Base-by-base conservation (phyloP, 2,113 vertebrate genomes). In the Vidua macroura region DNA sequence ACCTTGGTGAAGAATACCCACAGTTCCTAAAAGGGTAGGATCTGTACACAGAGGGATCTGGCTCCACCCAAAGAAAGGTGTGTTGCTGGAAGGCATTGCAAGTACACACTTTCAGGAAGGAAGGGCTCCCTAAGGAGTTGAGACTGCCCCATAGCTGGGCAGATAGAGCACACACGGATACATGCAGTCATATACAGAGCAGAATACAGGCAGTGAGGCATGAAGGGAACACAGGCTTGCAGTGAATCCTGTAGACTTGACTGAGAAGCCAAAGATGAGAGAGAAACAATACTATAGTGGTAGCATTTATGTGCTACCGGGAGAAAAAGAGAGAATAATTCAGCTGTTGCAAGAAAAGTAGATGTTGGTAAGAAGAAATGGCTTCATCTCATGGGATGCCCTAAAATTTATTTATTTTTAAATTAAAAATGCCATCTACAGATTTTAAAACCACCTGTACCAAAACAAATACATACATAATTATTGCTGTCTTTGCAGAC, bases 121-220 rank as follows among this genome's bases (percentile, higher is more conserved):
- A 31, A 2, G 6, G 27, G 75, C 35, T 84, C 66, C 78, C 75
- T 13, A 16, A 31, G 56, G 81, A 84, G 39, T 2, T 15, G 11
- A 1, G 8, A 21, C 64, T 68, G 64, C 86, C 37, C 5, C 0
- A 0, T 5, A 51, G 46, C 12, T 2, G 2, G 21, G 52, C 31
- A 83, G 51, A 39, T 56, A 79, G 77, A 78, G 46, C 8, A 27
- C 43, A 60, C 5, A 21, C 2, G 2, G 28, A 48, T 3, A 67
- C 6, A 3, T 3, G 12, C 44, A 60, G 35, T 24, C 77, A 51
- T 0, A 48, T 0, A 33, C 25, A n/a, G 10, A 63, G 53, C 30
- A 67, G 15, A 39, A 49, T 2, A 23, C 51, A 86, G 28, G 33
- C 85, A 92, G 21, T 3, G 46, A 78, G 44, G 58, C 64, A 51